Evolutionary conservation across 2,888 invertebrate genomes (phyloP).

Genomic region (Notodonta ziczac): DNA sequence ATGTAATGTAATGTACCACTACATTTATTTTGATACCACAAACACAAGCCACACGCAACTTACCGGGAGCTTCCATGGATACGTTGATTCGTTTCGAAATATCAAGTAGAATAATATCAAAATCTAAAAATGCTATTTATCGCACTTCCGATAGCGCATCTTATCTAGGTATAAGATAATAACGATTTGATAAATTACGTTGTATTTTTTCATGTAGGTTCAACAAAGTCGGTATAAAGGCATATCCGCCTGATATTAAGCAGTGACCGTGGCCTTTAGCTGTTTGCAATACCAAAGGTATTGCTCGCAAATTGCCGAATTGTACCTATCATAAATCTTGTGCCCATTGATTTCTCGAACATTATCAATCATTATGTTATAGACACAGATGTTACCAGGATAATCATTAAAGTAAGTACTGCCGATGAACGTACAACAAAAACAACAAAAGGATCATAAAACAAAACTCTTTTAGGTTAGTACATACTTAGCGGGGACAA

Average conservation of each 20-base stretch:
- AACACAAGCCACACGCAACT: conserved; percentile 11
- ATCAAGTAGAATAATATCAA: conserved; percentile 13
- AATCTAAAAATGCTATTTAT: conserved; percentile 23
- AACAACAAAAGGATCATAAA: neutral
- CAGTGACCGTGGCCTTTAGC: too few relatives aligned
- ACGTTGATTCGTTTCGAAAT: conserved; percentile 15
- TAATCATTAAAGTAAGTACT: neutral
- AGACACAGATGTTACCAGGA: too few relatives aligned
- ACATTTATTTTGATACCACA: neutral
- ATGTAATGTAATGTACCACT: neutral
- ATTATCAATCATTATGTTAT: neutral
- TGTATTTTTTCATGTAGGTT: neutral
- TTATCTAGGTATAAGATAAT: conserved; percentile 26
- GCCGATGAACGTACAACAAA: neutral
- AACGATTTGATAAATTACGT: conserved; percentile 1
- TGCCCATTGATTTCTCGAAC: neutral
- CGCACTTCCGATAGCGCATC: conserved; percentile 31
- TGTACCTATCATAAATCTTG: neutral
- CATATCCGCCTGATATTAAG: too few relatives aligned
- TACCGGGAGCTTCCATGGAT: conserved; percentile 27
- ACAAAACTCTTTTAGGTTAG: neutral
- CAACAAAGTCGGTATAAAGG: too few relatives aligned
- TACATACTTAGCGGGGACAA: neutral
- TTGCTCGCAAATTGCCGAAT: too few relatives aligned
- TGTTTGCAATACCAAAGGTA: too few relatives aligned